These are phyloP conservation scores for Apis laboriosa DNA, from an alignment of 1,140 invertebrate genomes.

Conservation along the genomic window DNA sequence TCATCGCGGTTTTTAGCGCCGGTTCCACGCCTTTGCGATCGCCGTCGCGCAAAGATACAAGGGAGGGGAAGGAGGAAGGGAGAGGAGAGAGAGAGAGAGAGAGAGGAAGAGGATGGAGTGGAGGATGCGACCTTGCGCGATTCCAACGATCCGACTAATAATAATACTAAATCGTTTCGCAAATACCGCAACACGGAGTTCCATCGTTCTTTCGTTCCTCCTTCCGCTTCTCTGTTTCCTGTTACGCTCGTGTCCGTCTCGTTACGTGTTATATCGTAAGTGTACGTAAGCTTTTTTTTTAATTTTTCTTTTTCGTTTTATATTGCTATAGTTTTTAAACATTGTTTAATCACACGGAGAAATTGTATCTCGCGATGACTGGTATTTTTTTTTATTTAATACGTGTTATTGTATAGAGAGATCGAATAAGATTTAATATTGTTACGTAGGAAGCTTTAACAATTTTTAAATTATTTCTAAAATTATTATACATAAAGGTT, in stretches of 20 bases:
- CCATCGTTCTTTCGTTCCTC: slow-evolving; percentile 17
- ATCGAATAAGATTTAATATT: too few species aligned
- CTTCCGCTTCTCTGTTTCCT: slow-evolving; percentile 20
- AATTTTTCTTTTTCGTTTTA: too few species aligned
- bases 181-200: slow-evolving; percentile 43
- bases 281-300: neutral
- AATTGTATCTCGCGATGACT: too few species aligned
- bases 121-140: slow-evolving; percentile 46
- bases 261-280: neutral
- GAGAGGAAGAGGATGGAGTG: slow-evolving; percentile 1
- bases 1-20: too few species aligned
- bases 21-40: too few species aligned
- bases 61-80: neutral
- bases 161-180: slow-evolving; percentile 57
- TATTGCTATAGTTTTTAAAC: too few species aligned
- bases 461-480: too few species aligned
- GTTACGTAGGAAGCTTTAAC: too few species aligned
- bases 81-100: neutral
- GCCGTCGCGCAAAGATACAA: neutral
- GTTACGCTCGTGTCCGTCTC: neutral
- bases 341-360: too few species aligned
- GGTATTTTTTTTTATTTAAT: too few species aligned
- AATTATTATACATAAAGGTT: too few species aligned
- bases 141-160: slow-evolving; percentile 64
- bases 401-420: too few species aligned